Evolutionary conservation across 2,113 vertebrate genomes (phyloP).

Genomic region (Bubo scandiacus): DNA sequence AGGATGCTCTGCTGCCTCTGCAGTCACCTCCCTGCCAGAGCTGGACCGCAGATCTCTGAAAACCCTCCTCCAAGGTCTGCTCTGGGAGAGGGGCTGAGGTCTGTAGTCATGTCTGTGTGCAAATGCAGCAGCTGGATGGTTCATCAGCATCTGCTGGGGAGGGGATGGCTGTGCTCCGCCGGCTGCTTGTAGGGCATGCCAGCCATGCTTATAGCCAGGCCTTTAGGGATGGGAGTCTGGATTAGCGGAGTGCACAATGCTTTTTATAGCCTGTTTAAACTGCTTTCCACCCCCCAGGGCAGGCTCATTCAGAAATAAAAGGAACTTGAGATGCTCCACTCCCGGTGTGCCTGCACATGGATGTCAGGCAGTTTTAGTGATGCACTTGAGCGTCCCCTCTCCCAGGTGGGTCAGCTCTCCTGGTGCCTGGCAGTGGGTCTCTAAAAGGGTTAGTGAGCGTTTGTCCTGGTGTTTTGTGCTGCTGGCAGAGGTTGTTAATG

Average conservation of each 20-base stretch:
- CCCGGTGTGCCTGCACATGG: fast-evolving
- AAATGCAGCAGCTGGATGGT: background rate
- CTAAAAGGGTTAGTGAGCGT: background rate
- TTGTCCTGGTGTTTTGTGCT: background rate
- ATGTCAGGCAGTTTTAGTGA: background rate
- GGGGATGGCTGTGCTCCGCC: background rate
- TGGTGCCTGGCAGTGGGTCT: background rate
- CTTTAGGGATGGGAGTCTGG: background rate
- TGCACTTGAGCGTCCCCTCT: background rate
- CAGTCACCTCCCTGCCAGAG: background rate
- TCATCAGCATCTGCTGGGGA: background rate
- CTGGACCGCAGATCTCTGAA: background rate
- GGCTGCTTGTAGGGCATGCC: background rate
- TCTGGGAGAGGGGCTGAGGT: background rate
- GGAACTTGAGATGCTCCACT: background rate
- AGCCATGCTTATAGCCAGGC: background rate
- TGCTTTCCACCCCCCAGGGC: background rate
- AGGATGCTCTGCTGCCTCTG: background rate
- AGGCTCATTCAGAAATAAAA: background rate
- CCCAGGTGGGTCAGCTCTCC: background rate
- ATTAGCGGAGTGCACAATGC: fast-evolving
- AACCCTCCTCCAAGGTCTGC: background rate
- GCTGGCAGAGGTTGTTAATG: background rate
- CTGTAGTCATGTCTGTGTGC: fast-evolving
- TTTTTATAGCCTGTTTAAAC: background rate